Percentiles rank a stretch among this genome's conserved stretches.
Evolutionary conservation across 2,113 vertebrate genomes (phyloP).

Genomic region (Hiodon alosoides): DNA sequence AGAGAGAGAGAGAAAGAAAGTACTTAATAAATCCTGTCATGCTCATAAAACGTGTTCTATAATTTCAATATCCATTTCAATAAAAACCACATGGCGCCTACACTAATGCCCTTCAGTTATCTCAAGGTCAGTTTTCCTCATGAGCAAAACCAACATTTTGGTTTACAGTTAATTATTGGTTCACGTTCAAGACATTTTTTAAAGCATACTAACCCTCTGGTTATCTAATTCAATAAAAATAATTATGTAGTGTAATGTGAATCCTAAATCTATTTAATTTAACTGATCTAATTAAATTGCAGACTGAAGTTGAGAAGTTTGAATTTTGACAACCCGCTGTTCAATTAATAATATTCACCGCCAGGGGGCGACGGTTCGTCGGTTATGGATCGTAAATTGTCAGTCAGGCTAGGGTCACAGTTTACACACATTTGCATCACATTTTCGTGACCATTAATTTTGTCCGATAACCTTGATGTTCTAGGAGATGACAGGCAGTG

Average conservation of each 20-base stretch:
- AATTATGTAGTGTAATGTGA: neutral
- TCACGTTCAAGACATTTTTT: neutral
- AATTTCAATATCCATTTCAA: too few species aligned
- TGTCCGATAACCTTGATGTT: too few species aligned
- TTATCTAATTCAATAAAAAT: neutral
- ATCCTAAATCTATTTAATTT: neutral
- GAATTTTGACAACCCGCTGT: too few species aligned
- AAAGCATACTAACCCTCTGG: neutral
- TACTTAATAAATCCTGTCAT: too few species aligned
- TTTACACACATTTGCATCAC: too few species aligned
- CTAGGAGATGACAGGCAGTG: too few species aligned
- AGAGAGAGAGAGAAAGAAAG: too few species aligned
- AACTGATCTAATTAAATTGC: neutral
- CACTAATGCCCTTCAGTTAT: neutral
- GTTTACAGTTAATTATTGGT: too few species aligned
- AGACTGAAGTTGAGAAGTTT: too few species aligned
- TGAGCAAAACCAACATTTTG: neutral
- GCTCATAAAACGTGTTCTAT: too few species aligned
- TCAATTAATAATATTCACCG: neutral
- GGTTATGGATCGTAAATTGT: neutral
- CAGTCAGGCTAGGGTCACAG: neutral
- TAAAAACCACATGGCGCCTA: too few species aligned
- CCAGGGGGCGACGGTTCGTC: neutral
- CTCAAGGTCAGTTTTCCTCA: neutral
- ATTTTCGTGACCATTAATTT: too few species aligned